phyloP scores from a whole-genome alignment of 2,797 vertebrate species.

The Antennarius maculatus region DNA sequence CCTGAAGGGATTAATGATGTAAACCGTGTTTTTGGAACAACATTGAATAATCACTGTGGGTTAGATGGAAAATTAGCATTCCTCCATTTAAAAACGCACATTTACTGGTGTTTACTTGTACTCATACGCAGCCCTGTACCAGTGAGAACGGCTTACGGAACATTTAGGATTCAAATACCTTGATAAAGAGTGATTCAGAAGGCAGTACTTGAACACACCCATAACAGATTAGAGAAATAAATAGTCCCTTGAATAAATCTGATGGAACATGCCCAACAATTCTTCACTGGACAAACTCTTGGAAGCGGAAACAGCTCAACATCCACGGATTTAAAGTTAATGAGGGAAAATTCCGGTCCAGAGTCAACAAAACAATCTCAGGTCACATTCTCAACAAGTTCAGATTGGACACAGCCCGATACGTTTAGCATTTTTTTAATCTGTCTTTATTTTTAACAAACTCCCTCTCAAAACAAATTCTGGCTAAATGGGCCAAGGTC shows the following conservation, averaged over 20 bases:
- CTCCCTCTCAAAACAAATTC: constrained; percentile 27
- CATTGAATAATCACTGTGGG: constrained; percentile 1
- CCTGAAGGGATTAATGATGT: not conserved
- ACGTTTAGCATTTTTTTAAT: not conserved
- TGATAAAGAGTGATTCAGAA: not conserved
- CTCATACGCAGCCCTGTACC: not conserved
- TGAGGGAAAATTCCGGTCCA: constrained; percentile 29
- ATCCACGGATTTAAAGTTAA: constrained; percentile 21
- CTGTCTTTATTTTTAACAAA: constrained; percentile 14
- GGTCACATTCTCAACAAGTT: constrained; percentile 29
- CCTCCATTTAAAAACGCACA: not conserved
- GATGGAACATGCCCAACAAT: not conserved
- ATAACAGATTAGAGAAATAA: not conserved
- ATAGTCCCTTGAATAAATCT: constrained; percentile 1
- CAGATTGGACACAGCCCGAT: not conserved
- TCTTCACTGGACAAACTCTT: constrained; percentile 9
- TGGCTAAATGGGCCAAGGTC: constrained; percentile 46
- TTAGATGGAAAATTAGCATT: not conserved
- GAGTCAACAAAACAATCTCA: constrained; percentile 24
- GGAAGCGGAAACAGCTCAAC: constrained; percentile 10
- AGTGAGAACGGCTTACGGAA: not conserved
- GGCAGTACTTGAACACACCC: not conserved
- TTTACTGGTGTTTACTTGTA: not conserved
- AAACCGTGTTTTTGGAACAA: not conserved
- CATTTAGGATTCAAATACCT: not conserved